Evolutionary conservation across 2,888 invertebrate genomes (phyloP), one percentile per base, ranked within the genome.

Genomic region (Ceraclea dissimilis): DNA sequence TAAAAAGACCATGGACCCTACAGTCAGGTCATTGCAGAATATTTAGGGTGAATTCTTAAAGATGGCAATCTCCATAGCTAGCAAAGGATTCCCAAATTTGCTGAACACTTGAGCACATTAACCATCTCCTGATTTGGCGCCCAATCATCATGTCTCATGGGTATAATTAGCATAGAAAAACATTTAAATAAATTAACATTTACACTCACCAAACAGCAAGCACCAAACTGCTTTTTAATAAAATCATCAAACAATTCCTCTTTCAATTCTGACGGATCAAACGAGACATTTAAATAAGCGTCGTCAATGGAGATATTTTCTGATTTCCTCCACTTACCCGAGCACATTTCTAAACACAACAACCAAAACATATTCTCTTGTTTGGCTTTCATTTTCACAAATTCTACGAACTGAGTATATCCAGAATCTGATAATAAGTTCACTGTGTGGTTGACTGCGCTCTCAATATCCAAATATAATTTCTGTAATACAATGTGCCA

Each of bases 341-440:
- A 21, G 43, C 54, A 55, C 11, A 55, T 10, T 19, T 50, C 19
- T 19, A 16, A 31, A 51, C 21, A 46, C 19, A 49, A 44, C 26
- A 57, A 51, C 62, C 62, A 62, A 46, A 60, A 62, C 39, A 59
- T 53, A 8, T 57, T 60, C 33, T 62, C 59, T 1, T 17, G 4
- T 10, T 59, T 52, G 0, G 53, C 33, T 33, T 57, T 62, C n/a
- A 5, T 18, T 31, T 59, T 49, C 5, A 62, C 18, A 8, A 22
- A 33, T 5, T 52, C 26, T 8, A 54, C 13, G 13, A 62, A 17
- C 2, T 20, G 46, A n/a, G 51, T 8, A 49, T 58, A 60, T 17
- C 51, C 47, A 21, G 55, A 16, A 19, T 46, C 47, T 1, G 53
- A 44, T 31, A 62, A 33, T 18, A 44, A 49, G 11, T 54, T 51